Evolutionary conservation across 1,140 invertebrate genomes (phyloP).

Genomic region (Condylostylus longicornis): DNA sequence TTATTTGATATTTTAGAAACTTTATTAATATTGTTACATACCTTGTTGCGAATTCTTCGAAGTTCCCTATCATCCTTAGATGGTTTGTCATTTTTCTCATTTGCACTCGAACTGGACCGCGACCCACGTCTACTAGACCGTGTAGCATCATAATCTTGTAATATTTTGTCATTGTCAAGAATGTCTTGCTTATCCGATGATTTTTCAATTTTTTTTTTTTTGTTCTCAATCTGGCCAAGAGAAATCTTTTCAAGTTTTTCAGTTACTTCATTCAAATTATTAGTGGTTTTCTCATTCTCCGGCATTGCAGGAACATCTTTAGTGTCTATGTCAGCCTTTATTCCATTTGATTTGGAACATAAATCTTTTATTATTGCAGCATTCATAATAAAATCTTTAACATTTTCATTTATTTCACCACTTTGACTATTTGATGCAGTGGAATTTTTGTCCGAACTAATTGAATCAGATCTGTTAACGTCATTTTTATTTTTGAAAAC

Average conservation of each 20-base stretch:
- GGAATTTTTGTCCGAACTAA: no score
- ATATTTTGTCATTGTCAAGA: constrained; percentile 3
- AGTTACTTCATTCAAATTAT: constrained; percentile 1
- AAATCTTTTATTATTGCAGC: constrained; percentile 4
- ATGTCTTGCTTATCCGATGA: background rate
- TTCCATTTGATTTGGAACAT: constrained; percentile 1
- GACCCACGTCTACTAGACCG: background rate
- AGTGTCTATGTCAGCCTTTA: no score
- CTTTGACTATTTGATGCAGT: background rate
- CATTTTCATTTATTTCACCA: constrained; percentile 6
- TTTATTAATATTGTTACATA: constrained; percentile 11
- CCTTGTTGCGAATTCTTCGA: constrained; percentile 36
- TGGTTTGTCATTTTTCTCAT: constrained; percentile 6
- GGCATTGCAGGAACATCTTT: background rate
- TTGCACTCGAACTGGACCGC: constrained; percentile 1
- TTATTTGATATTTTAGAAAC: background rate
- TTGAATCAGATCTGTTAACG: no score
- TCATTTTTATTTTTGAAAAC: no score
- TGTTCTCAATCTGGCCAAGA: background rate
- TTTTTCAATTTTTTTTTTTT: background rate
- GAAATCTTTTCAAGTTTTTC: background rate
- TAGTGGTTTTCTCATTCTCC: background rate
- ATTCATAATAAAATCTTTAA: constrained; percentile 8
- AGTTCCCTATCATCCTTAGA: constrained; percentile 18
- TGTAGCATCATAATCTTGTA: constrained; percentile 5